A percentile compares a stretch with the other conserved stretches of the same genome.
Conservation (phyloP, 2,888 invertebrate species). For the Cataglyphis altisquamis region DNA sequence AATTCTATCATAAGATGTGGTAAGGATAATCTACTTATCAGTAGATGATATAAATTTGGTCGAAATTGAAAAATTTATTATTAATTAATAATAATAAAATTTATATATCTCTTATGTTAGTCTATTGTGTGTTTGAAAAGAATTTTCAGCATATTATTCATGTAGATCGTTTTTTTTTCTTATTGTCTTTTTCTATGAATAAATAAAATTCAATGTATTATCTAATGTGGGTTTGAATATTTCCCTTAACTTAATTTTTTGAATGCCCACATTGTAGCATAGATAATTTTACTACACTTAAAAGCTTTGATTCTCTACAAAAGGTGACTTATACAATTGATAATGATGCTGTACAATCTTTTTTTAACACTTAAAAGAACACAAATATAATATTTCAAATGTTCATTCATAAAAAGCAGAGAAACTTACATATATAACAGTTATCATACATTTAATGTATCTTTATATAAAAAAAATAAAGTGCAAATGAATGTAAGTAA, state of each 20-base stretch:
- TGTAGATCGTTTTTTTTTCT: conserved; percentile 65
- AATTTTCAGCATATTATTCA: conserved; percentile 63
- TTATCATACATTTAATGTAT: conserved; percentile 74
- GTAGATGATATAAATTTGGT: conserved; percentile 55
- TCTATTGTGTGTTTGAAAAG: conserved; percentile 31
- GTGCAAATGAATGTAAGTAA: conserved; percentile 57
- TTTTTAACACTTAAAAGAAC: conserved; percentile 81
- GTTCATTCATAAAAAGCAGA: conserved; percentile 81
- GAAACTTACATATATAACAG: conserved; percentile 73
- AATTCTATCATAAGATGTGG: conserved; percentile 76
- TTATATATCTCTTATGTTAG: conserved; percentile 6
- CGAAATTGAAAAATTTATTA: conserved; percentile 16
- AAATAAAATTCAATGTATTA: neutral
- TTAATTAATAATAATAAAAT: neutral
- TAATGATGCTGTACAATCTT: conserved; percentile 79
- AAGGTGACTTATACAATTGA: conserved; percentile 74
- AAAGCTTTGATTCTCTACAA: conserved; percentile 71
- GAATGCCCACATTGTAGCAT: conserved; percentile 68
- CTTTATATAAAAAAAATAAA: conserved; percentile 72
- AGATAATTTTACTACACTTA: conserved; percentile 72
- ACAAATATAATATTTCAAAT: conserved; percentile 80
- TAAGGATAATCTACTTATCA: conserved; percentile 67
- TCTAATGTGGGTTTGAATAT: conserved; percentile 56
- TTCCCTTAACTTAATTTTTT: conserved; percentile 66
- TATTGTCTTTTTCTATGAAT: conserved; percentile 36